Conservation (phyloP, 1,140 invertebrate species). For the Pseudomyrmex dendroicus region DNA sequence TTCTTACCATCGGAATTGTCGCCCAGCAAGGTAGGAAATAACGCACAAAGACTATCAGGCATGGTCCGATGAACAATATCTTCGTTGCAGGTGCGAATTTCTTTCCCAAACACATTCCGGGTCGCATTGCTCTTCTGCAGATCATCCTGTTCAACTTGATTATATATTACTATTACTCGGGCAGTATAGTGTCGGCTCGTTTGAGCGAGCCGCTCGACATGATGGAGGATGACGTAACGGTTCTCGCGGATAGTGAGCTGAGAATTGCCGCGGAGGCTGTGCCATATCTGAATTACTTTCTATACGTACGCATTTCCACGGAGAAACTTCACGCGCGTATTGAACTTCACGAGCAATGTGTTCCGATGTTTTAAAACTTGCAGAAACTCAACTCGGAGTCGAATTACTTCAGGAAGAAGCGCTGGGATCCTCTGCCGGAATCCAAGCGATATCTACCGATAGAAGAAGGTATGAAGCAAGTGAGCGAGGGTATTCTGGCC, state of each 20-base stretch:
- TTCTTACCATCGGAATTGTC: slow-evolving; percentile 70
- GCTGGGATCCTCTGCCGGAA: slow-evolving; percentile 70
- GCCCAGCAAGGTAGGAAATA: slow-evolving; percentile 73
- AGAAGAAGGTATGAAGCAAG: slow-evolving; percentile 71
- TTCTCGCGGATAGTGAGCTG: slow-evolving; percentile 74
- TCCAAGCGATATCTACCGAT: slow-evolving; percentile 67
- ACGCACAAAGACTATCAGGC: background rate
- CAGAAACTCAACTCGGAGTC: slow-evolving; percentile 72
- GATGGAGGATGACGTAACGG: slow-evolving; percentile 80
- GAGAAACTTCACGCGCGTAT: background rate
- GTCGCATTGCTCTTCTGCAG: slow-evolving; percentile 73
- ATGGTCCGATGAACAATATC: background rate
- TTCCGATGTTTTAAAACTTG: background rate
- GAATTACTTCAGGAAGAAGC: slow-evolving; percentile 72
- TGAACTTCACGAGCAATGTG: background rate
- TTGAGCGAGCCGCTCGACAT: slow-evolving; percentile 78
- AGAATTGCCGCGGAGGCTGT: slow-evolving; percentile 77
- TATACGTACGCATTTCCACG: slow-evolving; percentile 72
- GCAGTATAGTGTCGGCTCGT: slow-evolving; percentile 79
- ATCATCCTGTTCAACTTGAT: slow-evolving; percentile 77
- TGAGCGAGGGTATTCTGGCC: slow-evolving; percentile 69
- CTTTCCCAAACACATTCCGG: slow-evolving; percentile 61
- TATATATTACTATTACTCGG: slow-evolving; percentile 80
- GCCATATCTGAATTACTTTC: slow-evolving; percentile 75
- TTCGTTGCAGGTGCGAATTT: slow-evolving; percentile 65